Conservation (phyloP, 2,797 vertebrate species). For the Erethizon dorsatum region DNA sequence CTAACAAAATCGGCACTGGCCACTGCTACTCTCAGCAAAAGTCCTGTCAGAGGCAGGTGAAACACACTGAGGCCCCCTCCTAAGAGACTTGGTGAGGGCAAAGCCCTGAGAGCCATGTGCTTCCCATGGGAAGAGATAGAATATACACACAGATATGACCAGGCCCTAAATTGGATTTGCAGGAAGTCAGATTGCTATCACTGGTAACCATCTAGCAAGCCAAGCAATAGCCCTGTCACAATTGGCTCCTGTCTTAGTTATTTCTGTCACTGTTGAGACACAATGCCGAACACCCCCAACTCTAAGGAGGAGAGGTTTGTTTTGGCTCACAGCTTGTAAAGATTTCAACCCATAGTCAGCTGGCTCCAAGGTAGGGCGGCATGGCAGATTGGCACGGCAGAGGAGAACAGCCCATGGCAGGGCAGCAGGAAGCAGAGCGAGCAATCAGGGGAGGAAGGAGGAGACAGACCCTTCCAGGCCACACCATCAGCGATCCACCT, state of each 20-base stretch:
- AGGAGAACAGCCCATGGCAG: not conserved
- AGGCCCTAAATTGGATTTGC: not conserved
- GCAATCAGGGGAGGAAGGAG: not conserved
- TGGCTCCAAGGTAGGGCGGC: not conserved
- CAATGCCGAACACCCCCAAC: not conserved
- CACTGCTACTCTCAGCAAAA: not conserved
- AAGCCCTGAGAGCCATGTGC: not conserved
- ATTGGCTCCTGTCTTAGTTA: not conserved
- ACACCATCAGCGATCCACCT: not conserved
- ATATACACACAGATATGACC: not conserved
- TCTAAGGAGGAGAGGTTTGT: too few relatives aligned
- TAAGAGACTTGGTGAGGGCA: not conserved
- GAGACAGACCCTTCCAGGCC: not conserved
- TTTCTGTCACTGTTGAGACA: not conserved
- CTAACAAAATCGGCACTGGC: not conserved
- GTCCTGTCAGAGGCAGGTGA: not conserved
- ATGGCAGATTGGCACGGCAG: not conserved
- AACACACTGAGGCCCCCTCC: fast-evolving
- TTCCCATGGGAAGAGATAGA: not conserved
- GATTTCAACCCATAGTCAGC: not conserved
- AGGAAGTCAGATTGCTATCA: not conserved
- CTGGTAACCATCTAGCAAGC: not conserved
- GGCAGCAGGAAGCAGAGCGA: not conserved
- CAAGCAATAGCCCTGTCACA: not conserved
- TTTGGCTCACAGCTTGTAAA: too few relatives aligned